phyloP scores from a whole-genome alignment of 2,888 invertebrate species.

The Conchocele bisecta region DNA sequence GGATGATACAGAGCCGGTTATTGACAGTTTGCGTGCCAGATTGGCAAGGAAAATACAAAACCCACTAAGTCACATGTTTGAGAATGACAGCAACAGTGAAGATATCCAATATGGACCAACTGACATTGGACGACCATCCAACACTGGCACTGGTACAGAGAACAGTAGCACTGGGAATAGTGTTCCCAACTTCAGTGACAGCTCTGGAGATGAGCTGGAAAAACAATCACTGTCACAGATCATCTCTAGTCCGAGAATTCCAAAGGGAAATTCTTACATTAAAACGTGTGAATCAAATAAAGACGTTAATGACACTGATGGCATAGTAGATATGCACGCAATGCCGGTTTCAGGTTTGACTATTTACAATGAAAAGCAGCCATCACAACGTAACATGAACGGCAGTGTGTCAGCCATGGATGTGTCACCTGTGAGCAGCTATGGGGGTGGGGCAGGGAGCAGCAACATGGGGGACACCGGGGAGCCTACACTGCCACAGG shows the following conservation, averaged over 20 bases:
- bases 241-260: constrained; percentile 10
- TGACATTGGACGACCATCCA: no score
- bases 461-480: no score
- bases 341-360: not conserved
- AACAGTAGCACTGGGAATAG: no score
- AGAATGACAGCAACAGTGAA: not conserved
- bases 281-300: no score
- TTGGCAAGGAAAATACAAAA: constrained; percentile 39
- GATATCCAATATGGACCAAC: no score
- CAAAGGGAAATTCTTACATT: no score
- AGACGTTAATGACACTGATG: no score
- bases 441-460: not conserved
- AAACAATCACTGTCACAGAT: constrained; percentile 11
- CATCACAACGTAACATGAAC: no score
- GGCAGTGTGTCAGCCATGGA: no score
- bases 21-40: constrained; percentile 45
- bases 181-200: constrained; percentile 4
- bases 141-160: no score
- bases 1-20: constrained; percentile 42
- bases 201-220: constrained; percentile 14
- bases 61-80: not conserved
- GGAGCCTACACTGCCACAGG: not conserved
- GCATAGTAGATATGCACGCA: no score
- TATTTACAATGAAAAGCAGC: no score
- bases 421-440: not conserved